These are phyloP conservation scores for Rugalucina vietnamica DNA, from an alignment of 2,888 invertebrate genomes.

Conservation along the genomic window DNA sequence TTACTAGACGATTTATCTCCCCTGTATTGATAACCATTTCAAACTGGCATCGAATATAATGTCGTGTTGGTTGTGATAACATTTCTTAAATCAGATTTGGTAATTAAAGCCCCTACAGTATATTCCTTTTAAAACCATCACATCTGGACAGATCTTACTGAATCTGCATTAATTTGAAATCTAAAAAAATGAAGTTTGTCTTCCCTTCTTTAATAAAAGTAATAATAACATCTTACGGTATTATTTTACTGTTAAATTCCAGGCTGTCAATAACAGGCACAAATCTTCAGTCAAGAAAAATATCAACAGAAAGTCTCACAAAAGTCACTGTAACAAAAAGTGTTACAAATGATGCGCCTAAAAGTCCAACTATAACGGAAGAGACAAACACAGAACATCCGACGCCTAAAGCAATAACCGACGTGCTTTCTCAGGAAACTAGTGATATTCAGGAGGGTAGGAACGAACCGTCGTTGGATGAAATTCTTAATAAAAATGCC, in stretches of 20 bases:
- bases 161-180: too few relatives aligned
- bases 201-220: too few relatives aligned
- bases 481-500: background rate
- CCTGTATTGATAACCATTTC: too few relatives aligned
- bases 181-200: too few relatives aligned
- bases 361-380: background rate
- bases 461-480: background rate
- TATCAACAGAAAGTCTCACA: background rate
- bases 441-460: background rate
- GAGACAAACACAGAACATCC: background rate
- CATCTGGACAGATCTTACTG: too few relatives aligned
- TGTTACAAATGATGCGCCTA: background rate
- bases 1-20: too few relatives aligned
- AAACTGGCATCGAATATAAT: too few relatives aligned
- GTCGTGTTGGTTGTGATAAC: too few relatives aligned
- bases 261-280: background rate
- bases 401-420: background rate
- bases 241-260: background rate
- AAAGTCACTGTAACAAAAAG: background rate
- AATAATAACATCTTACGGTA: too few relatives aligned
- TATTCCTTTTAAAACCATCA: too few relatives aligned
- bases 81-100: too few relatives aligned
- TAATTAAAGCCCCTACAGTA: too few relatives aligned
- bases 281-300: background rate
- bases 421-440: background rate